Evolutionary conservation across 2,888 invertebrate species (phyloP).

Genomic region (Andrena camellia): DNA sequence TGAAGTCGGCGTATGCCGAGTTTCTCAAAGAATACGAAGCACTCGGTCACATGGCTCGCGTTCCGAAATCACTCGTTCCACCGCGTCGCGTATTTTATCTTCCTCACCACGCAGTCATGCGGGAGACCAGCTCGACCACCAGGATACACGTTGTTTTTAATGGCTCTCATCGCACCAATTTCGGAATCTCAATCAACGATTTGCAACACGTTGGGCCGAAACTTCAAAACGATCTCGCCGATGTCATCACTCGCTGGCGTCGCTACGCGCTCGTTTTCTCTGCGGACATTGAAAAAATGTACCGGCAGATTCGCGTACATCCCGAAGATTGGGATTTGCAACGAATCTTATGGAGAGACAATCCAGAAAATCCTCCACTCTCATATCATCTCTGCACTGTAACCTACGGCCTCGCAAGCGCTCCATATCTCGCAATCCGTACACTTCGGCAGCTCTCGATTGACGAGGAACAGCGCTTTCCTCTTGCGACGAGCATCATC

Average conservation of each 20-base stretch:
- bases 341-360: neutral
- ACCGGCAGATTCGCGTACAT: neutral
- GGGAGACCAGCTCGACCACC: neutral
- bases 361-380: neutral
- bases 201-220: neutral
- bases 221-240: neutral
- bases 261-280: neutral
- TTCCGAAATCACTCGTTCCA: no score
- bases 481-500: no score
- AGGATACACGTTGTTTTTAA: neutral
- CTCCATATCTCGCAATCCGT: no score
- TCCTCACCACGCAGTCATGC: neutral
- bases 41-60: no score
- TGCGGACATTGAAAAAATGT: slow-evolving; percentile 6
- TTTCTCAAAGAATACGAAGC: no score
- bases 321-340: neutral
- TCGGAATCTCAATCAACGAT: neutral
- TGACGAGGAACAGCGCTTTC: no score
- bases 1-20: neutral
- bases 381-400: neutral
- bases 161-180: neutral
- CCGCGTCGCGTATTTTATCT: neutral
- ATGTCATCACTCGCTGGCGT: neutral
- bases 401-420: slow-evolving; percentile 4
- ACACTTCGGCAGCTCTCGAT: no score